These are phyloP conservation scores for Eristalis tenax DNA, from an alignment of 2,888 invertebrate genomes.

Conservation along the genomic window DNA sequence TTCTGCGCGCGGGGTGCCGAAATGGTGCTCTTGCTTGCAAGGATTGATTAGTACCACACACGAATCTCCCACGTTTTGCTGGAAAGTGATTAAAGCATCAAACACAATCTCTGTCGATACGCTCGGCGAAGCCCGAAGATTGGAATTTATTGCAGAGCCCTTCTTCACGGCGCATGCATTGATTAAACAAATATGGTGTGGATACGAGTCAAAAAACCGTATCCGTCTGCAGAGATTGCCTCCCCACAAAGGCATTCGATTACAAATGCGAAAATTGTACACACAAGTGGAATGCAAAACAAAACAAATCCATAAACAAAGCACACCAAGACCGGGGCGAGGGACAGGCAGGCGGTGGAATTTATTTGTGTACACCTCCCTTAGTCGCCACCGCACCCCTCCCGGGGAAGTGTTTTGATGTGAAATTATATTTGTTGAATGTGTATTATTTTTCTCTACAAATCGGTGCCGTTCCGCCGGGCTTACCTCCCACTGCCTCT, in stretches of 20 bases:
- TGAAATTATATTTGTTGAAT: slow-evolving; percentile 34
- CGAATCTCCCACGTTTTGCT: neutral
- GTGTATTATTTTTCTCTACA: slow-evolving; percentile 15
- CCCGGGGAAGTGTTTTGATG: slow-evolving; percentile 1
- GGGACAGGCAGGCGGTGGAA: neutral
- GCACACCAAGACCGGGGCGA: neutral
- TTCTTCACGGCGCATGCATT: neutral
- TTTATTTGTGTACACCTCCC: neutral
- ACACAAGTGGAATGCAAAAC: slow-evolving; percentile 21
- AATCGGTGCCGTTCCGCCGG: neutral
- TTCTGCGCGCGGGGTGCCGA: too few species aligned
- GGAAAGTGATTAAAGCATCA: neutral
- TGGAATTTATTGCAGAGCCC: slow-evolving; percentile 17
- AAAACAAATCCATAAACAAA: neutral
- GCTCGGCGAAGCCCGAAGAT: neutral
- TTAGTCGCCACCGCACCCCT: neutral
- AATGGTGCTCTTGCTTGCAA: neutral
- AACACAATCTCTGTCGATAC: neutral
- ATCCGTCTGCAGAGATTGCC: neutral
- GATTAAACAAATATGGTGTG: slow-evolving; percentile 4
- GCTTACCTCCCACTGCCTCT: neutral
- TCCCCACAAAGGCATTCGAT: slow-evolving; percentile 27
- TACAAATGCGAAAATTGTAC: slow-evolving; percentile 22
- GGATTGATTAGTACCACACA: neutral
- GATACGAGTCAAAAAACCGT: neutral